Conservation (phyloP, 2,888 invertebrate species). For the Lamellibrachia columna region DNA sequence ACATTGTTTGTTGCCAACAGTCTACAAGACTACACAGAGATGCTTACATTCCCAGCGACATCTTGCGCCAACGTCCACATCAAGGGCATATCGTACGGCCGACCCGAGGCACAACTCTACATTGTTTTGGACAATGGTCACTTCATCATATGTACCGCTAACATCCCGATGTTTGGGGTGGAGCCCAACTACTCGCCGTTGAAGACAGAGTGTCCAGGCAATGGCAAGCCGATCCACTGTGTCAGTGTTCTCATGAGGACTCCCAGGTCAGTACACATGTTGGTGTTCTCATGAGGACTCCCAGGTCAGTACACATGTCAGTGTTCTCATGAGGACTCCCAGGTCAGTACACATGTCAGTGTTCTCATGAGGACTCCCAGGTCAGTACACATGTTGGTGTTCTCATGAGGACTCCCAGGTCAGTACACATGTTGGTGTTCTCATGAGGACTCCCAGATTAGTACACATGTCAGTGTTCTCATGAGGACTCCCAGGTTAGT, state of each 20-base stretch:
- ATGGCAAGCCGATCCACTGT: conserved; percentile 40
- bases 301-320: background rate
- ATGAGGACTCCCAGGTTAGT: no score
- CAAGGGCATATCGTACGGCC: conserved; percentile 34
- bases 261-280: conserved; percentile 18
- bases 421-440: no score
- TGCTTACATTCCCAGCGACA: conserved; percentile 38
- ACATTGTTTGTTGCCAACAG: conserved; percentile 18
- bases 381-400: no score
- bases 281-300: no score
- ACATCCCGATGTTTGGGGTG: background rate
- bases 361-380: no score
- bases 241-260: conserved; percentile 29
- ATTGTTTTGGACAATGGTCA: conserved; percentile 40
- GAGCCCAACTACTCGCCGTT: conserved; percentile 32
- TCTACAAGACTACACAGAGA: conserved; percentile 31
- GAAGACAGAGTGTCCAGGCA: conserved; percentile 39
- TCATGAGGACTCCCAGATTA: no score
- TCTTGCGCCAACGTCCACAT: conserved; percentile 32
- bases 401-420: no score
- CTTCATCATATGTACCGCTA: conserved; percentile 38
- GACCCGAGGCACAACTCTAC: conserved; percentile 36
- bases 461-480: no score
- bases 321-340: background rate
- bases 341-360: no score